phyloP scores from a whole-genome alignment of 2,113 vertebrate genomes.

The Mormyrus iriodes region DNA sequence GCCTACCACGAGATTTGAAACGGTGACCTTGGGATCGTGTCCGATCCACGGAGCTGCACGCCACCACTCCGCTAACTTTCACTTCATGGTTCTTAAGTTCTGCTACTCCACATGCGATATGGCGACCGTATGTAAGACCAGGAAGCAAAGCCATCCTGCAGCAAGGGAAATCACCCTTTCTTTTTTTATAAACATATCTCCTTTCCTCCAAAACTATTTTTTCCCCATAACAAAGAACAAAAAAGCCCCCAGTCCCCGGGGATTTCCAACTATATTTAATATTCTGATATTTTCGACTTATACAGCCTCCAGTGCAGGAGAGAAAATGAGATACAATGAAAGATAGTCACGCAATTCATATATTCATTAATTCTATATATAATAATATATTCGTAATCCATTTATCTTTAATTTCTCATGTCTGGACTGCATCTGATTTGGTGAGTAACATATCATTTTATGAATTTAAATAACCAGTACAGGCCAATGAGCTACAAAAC shows the following conservation, averaged over 20 bases:
- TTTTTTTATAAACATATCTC: background rate
- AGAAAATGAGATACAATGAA: background rate
- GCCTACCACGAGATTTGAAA: background rate
- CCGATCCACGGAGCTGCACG: background rate
- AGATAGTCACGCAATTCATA: background rate
- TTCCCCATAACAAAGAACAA: background rate
- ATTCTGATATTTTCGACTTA: background rate
- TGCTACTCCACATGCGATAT: background rate
- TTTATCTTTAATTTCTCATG: constrained; percentile 7
- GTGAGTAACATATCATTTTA: background rate
- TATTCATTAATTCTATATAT: background rate
- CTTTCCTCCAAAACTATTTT: background rate
- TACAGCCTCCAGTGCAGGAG: background rate
- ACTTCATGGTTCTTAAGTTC: background rate
- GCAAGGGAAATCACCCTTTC: background rate
- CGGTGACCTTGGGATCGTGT: background rate
- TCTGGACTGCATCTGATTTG: background rate
- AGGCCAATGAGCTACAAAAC: background rate
- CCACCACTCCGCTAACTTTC: background rate
- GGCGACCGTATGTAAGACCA: background rate
- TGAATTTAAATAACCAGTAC: background rate
- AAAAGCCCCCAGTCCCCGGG: background rate
- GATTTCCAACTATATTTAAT: background rate
- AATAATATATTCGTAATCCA: constrained; percentile 12
- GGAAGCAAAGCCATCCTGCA: background rate